Percentiles rank a stretch among this genome's conserved stretches.
These are phyloP conservation scores for Lamprotornis superbus DNA, from an alignment of 2,113 vertebrate genomes.

Conservation along the genomic window DNA sequence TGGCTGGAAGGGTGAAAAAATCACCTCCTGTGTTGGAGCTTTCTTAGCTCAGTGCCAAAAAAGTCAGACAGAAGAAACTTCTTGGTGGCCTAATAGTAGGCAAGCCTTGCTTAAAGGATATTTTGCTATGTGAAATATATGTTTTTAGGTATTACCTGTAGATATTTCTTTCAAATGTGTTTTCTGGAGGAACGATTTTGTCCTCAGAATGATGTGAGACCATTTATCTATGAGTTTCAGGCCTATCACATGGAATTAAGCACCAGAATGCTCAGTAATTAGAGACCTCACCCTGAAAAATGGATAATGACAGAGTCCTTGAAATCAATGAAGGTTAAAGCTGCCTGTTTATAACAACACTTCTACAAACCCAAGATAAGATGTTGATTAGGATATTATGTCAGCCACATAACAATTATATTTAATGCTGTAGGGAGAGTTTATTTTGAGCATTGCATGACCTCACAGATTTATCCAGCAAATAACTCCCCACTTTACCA, in stretches of 20 bases:
- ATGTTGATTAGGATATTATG: constrained; percentile 70
- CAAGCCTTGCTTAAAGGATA: background rate
- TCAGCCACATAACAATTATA: constrained; percentile 62
- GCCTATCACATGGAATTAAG: constrained; percentile 67
- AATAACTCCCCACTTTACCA: background rate
- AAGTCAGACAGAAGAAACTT: background rate
- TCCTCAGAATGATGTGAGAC: constrained; percentile 15
- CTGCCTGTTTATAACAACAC: constrained; percentile 55
- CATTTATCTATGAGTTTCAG: constrained; percentile 52
- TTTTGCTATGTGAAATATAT: background rate
- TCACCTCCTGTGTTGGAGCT: background rate
- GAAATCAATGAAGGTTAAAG: constrained; percentile 80
- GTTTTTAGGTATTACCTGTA: background rate
- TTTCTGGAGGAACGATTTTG: background rate
- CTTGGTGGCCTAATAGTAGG: background rate
- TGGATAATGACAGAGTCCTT: constrained; percentile 78
- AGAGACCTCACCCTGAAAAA: constrained; percentile 72
- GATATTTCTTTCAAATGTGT: background rate
- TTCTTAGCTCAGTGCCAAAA: background rate
- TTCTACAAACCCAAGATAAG: constrained; percentile 51
- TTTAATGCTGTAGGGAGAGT: constrained; percentile 45
- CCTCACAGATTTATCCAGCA: background rate
- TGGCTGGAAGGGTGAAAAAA: background rate
- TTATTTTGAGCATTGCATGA: constrained; percentile 56
- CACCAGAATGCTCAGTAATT: constrained; percentile 68